Conservation (phyloP, 1,140 invertebrate genomes). For the Drosophila auraria region DNA sequence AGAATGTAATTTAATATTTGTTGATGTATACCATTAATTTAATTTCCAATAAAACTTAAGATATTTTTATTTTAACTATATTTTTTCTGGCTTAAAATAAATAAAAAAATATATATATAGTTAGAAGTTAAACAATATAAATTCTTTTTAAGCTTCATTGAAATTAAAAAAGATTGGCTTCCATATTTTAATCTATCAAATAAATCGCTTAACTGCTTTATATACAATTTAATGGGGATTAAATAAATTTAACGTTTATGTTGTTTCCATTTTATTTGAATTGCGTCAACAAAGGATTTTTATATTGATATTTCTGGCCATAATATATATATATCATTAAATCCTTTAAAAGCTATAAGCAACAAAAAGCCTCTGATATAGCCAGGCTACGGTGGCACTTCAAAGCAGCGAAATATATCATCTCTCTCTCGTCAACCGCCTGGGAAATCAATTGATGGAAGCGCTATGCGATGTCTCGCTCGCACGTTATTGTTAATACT, state of each 20-base stretch:
- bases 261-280: slow-evolving; percentile 2
- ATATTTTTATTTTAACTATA: too few relatives aligned
- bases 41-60: neutral
- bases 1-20: too few relatives aligned
- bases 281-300: slow-evolving; percentile 1
- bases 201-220: neutral
- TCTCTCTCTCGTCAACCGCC: slow-evolving; percentile 51
- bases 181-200: neutral
- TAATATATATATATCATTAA: slow-evolving; percentile 40
- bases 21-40: neutral
- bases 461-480: slow-evolving; percentile 49
- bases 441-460: slow-evolving; percentile 82
- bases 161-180: neutral
- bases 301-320: neutral
- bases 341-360: slow-evolving; percentile 45
- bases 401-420: slow-evolving; percentile 43
- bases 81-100: neutral
- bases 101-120: neutral
- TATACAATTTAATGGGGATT: slow-evolving; percentile 5
- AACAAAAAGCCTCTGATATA: neutral
- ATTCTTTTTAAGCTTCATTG: too few relatives aligned
- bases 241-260: slow-evolving; percentile 3
- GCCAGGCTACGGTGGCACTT: neutral
- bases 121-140: neutral
- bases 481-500: slow-evolving; percentile 40